A percentile compares a stretch with the other conserved stretches of the same genome.
Evolutionary conservation across 2,888 invertebrate genomes (phyloP).

Genomic region (Rhagonycha fulva): DNA sequence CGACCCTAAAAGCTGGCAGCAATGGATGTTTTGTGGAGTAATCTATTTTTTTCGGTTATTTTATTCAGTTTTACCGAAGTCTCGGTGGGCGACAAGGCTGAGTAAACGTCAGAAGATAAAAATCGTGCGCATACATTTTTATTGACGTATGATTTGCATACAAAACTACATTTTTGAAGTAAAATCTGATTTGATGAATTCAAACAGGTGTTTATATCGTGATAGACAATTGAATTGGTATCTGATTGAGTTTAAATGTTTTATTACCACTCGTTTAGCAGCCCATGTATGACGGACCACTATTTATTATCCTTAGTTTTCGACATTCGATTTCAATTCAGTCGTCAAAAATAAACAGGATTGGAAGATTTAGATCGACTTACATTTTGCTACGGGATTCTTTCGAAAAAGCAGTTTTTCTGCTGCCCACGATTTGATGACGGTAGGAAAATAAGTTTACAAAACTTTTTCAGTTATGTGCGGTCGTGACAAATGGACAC

Average conservation of each 20-base stretch:
- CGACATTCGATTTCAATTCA: neutral
- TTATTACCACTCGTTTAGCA: slow-evolving; percentile 7
- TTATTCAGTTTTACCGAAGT: too few species aligned
- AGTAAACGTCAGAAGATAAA: slow-evolving; percentile 1
- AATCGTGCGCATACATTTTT: neutral
- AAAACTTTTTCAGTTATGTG: slow-evolving; percentile 8
- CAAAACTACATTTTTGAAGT: slow-evolving; percentile 14
- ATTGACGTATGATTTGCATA: slow-evolving; percentile 15
- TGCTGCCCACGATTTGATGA: neutral
- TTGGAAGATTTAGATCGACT: neutral
- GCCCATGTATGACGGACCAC: neutral
- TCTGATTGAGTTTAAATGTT: slow-evolving; percentile 8
- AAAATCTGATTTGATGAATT: slow-evolving; percentile 9
- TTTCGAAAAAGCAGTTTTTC: neutral
- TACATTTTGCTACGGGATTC: neutral
- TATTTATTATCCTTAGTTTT: neutral
- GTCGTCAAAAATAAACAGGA: neutral
- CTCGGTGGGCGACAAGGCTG: neutral
- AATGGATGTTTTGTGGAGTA: too few species aligned
- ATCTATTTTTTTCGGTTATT: neutral
- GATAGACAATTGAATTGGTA: slow-evolving; percentile 23
- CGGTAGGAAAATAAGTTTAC: slow-evolving; percentile 3
- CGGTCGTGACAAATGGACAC: slow-evolving; percentile 21
- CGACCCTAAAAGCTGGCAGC: too few species aligned
- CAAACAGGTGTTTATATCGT: slow-evolving; percentile 21